Conservation (phyloP, 2,797 vertebrate genomes). For the Lophotriccus pileatus region DNA sequence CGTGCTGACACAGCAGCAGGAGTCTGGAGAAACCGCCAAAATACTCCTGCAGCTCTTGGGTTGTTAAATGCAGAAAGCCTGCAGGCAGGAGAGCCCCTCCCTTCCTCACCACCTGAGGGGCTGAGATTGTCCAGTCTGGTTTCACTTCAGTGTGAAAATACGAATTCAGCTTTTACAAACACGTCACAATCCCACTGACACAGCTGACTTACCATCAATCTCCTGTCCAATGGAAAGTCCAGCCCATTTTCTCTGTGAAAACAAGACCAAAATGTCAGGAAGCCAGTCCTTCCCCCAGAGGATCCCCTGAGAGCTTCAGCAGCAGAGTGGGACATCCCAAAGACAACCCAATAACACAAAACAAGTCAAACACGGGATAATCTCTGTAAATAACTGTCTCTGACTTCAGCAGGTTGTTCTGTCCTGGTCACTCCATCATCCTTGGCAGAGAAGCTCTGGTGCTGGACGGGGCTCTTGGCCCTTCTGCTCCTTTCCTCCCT, state of each 20-base stretch:
- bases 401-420: not conserved
- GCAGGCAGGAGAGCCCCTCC: not conserved
- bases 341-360: not conserved
- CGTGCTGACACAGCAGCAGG: not conserved
- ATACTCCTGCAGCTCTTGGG: not conserved
- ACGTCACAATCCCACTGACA: fast-evolving
- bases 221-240: conserved; percentile 92
- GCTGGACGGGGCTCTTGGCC: not conserved
- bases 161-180: not conserved
- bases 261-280: not conserved
- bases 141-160: not conserved
- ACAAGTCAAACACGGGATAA: fast-evolving
- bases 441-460: not conserved
- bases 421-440: not conserved
- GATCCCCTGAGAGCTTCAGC: not conserved
- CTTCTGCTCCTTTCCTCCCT: not conserved
- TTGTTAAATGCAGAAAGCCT: not conserved
- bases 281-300: not conserved
- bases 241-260: conserved; percentile 92
- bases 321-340: not conserved
- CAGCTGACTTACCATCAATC: conserved; percentile 84
- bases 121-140: not conserved
- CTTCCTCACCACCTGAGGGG: not conserved
- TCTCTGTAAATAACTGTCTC: not conserved
- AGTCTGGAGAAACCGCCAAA: not conserved